These are phyloP conservation scores for Petaurus breviceps DNA, from an alignment of 2,113 vertebrate genomes.

Conservation along the genomic window DNA sequence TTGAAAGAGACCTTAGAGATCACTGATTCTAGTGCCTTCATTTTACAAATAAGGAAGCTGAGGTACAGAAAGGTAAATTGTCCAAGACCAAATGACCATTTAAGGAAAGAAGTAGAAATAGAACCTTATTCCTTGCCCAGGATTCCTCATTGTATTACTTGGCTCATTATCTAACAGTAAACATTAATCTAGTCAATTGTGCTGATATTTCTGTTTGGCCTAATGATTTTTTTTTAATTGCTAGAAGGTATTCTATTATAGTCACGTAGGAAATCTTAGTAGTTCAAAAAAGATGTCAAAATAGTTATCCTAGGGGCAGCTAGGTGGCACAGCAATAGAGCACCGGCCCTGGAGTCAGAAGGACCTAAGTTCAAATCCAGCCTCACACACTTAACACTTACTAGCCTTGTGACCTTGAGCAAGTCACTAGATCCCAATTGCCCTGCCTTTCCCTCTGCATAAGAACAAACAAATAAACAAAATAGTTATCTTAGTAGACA, in stretches of 20 bases:
- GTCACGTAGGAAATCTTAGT: background rate
- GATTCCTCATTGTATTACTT: background rate
- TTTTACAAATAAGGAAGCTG: background rate
- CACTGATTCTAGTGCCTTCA: background rate
- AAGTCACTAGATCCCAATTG: too few species aligned
- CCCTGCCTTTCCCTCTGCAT: too few species aligned
- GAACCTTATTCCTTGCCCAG: background rate
- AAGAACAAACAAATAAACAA: background rate
- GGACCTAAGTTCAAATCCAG: too few species aligned
- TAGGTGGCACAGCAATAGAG: too few species aligned
- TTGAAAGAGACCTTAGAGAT: background rate
- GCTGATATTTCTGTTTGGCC: background rate
- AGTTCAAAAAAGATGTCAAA: background rate
- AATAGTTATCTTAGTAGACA: background rate
- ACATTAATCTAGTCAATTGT: background rate
- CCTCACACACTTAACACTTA: too few species aligned
- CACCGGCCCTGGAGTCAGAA: too few species aligned
- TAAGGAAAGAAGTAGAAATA: background rate
- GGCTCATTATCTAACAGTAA: background rate
- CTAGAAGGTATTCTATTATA: background rate
- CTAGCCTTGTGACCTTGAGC: too few species aligned
- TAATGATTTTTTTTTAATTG: background rate
- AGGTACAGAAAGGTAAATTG: background rate
- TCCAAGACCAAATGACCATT: background rate
- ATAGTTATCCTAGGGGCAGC: background rate